phyloP scores from a whole-genome alignment of 2,113 vertebrate species.

The Cygnus atratus region DNA sequence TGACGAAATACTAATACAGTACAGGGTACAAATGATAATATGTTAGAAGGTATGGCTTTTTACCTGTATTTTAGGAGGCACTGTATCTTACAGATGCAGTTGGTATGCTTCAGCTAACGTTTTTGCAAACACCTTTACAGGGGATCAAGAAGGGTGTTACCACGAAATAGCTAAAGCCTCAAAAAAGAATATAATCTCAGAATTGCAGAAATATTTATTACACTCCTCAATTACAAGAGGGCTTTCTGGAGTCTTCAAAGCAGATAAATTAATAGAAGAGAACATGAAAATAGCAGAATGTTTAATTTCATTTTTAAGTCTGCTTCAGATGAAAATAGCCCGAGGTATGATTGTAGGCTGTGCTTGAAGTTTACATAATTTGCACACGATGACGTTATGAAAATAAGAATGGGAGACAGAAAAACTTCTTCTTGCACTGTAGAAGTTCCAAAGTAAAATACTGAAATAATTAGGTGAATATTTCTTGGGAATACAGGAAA shows the following conservation, averaged over 20 bases:
- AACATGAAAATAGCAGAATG: conserved; percentile 16
- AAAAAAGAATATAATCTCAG: background rate
- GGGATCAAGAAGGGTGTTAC: background rate
- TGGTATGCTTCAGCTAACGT: background rate
- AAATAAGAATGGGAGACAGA: background rate
- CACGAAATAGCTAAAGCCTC: background rate
- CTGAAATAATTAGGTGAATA: background rate
- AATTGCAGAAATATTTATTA: conserved; percentile 23
- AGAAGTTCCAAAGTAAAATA: background rate
- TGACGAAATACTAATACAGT: background rate
- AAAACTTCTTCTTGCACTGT: background rate
- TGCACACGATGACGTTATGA: background rate
- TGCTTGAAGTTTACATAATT: background rate
- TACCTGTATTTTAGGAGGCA: background rate
- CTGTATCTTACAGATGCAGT: background rate
- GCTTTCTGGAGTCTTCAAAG: background rate
- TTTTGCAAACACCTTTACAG: background rate
- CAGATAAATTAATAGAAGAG: conserved; percentile 26
- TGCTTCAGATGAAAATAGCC: background rate
- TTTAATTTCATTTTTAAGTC: conserved; percentile 31
- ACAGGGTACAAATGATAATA: background rate
- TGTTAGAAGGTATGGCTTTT: background rate
- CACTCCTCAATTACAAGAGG: background rate
- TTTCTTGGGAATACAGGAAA: background rate
- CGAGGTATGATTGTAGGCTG: background rate